Percentiles rank a stretch among this genome's conserved stretches.
Conservation (phyloP, 2,888 invertebrate genomes). For the Mythimna ferrago region DNA sequence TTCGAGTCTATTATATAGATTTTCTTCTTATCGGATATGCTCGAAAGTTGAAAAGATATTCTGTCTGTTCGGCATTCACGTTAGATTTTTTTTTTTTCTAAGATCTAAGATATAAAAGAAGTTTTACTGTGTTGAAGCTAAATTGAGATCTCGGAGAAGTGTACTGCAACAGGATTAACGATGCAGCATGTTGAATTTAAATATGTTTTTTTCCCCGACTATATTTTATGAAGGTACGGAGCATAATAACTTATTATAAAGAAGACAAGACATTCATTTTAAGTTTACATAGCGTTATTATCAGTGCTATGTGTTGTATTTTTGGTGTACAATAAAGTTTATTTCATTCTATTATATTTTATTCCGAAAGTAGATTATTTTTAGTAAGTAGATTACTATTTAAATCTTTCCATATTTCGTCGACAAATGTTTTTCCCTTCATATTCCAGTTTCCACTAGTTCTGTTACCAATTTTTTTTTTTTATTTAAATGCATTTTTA, state of each 20-base stretch:
- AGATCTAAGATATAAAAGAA: background rate
- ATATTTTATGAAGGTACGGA: conserved; percentile 1
- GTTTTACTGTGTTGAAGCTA: conserved; percentile 6
- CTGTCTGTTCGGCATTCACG: conserved; percentile 5
- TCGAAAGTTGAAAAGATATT: conserved; percentile 25
- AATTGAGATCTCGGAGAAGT: conserved; percentile 13
- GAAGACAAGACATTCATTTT: background rate
- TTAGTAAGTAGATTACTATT: too few relatives aligned
- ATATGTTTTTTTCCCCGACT: background rate
- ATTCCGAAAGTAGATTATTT: background rate
- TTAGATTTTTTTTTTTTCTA: conserved; percentile 9
- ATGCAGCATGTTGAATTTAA: conserved; percentile 23
- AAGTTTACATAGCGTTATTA: background rate
- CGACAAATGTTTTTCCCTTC: too few relatives aligned
- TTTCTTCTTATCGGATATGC: conserved; percentile 13
- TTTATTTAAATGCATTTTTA: too few relatives aligned
- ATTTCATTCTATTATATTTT: too few relatives aligned
- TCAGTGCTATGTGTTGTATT: background rate
- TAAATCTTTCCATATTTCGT: too few relatives aligned
- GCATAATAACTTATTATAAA: background rate
- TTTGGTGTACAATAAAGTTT: too few relatives aligned
- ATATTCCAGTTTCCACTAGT: too few relatives aligned
- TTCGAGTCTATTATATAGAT: conserved; percentile 7
- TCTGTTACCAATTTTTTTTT: too few relatives aligned
- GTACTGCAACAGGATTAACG: conserved; percentile 6